Conservation (phyloP, 2,113 vertebrate genomes). For the Pipa parva region DNA sequence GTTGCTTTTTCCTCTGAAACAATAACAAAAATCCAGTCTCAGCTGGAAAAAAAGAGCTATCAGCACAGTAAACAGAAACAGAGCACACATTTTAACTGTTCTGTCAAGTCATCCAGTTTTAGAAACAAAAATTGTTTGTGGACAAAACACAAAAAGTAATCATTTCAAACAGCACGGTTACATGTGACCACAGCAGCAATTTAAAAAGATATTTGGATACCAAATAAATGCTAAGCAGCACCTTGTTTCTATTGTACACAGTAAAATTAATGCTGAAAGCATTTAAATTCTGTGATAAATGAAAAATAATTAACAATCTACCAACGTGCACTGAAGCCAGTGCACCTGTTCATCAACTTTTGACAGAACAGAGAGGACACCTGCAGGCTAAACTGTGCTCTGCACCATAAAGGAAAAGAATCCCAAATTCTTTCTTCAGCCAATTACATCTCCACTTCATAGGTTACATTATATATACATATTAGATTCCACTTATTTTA, state of each 20-base stretch:
- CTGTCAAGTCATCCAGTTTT: background rate
- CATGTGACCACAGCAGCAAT: background rate
- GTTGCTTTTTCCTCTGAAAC: background rate
- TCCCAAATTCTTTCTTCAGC: too few species aligned
- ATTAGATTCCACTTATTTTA: too few species aligned
- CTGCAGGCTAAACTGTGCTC: background rate
- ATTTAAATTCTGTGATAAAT: constrained; percentile 6
- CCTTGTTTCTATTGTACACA: constrained; percentile 22
- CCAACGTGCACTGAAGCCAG: background rate
- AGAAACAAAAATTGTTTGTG: constrained; percentile 16
- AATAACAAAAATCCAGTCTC: background rate
- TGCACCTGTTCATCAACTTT: background rate
- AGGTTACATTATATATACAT: too few species aligned
- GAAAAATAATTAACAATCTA: background rate
- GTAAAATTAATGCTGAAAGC: background rate
- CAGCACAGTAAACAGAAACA: background rate
- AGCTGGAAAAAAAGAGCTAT: background rate
- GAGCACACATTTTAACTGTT: constrained; percentile 6
- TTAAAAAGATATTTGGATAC: background rate
- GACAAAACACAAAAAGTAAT: constrained; percentile 13
- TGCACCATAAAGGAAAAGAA: background rate
- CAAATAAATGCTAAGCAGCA: constrained; percentile 9
- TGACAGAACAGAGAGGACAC: background rate
- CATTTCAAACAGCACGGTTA: constrained; percentile 2
- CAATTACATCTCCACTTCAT: too few species aligned